Evolutionary conservation across 1,140 invertebrate species (phyloP), one percentile per base, ranked within the genome.

Genomic region (Heliothis subflexa): DNA sequence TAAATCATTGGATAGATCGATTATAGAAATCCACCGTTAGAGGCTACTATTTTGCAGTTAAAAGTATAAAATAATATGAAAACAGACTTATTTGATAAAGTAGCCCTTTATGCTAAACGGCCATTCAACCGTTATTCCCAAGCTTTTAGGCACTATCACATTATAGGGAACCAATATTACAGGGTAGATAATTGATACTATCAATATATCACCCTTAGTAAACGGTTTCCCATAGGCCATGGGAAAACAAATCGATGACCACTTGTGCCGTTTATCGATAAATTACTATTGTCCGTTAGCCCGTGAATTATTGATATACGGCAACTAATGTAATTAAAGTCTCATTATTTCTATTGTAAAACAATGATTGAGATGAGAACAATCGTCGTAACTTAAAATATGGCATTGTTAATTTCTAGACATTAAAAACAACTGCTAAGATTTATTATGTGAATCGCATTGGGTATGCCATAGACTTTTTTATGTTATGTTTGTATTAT

Each of bases 161-260:
- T 7, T 33, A 33, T 12, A 77, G 62, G 74, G 74, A 14, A 45
- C 83, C 76, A 82, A 85, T 87, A 76, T 49, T 73, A 61, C 80
- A 78, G 81, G 85, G 83, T 80, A 89, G 85, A 89, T 92, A 93
- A 91, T 92, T 89, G 88, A 82, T 82, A 83, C 61, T 88, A 89
- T 89, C 87, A 62, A 81, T 87, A 87, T 89, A 90, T 89, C 88
- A 86, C 90, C 90, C 90, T 90, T 83, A 90, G 90, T 93, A 91
- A 92, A 89, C 80, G 88, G 71, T 89, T 91, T 91, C 89, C 90
- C 91, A 91, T 88, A 85, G 75, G 21, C n/a, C 18, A 70, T 50
- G 74, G 62, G 62, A 64, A 71, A 50, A 59, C 16, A 75, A 64
- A 66, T 77, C 75, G 75, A 68, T 70, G 52, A 11, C 21, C 59